These are phyloP conservation scores for Brenthis hecate DNA, from an alignment of 2,888 invertebrate genomes.

Conservation along the genomic window DNA sequence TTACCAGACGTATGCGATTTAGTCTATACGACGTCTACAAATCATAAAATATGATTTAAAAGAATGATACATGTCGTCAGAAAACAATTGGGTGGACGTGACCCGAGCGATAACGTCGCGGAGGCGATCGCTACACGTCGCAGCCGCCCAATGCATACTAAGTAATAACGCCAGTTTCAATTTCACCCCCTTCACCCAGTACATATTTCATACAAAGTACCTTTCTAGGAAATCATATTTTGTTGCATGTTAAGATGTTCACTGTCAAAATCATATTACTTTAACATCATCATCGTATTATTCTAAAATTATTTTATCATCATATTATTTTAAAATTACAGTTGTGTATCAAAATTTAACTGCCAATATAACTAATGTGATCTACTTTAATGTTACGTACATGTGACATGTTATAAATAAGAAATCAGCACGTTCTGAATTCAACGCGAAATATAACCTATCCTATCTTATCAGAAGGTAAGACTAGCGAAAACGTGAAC, in stretches of 20 bases:
- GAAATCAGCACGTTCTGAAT: constrained; percentile 50
- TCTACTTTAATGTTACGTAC: constrained; percentile 23
- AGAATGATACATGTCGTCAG: constrained; percentile 81
- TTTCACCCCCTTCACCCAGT: constrained; percentile 61
- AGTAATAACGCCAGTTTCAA: constrained; percentile 76
- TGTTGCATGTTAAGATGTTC: constrained; percentile 31
- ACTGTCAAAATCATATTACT: constrained; percentile 9
- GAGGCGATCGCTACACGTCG: constrained; percentile 70
- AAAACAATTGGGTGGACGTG: constrained; percentile 81
- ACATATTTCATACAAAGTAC: constrained; percentile 53
- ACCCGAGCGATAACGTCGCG: constrained; percentile 64
- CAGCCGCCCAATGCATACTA: constrained; percentile 78
- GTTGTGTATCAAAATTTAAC: constrained; percentile 42
- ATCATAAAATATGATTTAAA: constrained; percentile 76
- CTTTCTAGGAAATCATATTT: constrained; percentile 31
- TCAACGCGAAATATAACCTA: neutral
- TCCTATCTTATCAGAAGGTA: constrained; percentile 5
- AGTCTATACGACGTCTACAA: constrained; percentile 59
- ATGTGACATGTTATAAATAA: constrained; percentile 67
- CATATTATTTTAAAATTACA: constrained; percentile 17
- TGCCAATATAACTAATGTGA: constrained; percentile 42
- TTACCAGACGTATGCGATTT: constrained; percentile 52
- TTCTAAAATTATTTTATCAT: too few relatives aligned
- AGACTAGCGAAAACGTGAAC: too few relatives aligned
- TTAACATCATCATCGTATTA: neutral